Conservation (phyloP, 2,113 vertebrate genomes). For the Asarcornis scutulata region DNA sequence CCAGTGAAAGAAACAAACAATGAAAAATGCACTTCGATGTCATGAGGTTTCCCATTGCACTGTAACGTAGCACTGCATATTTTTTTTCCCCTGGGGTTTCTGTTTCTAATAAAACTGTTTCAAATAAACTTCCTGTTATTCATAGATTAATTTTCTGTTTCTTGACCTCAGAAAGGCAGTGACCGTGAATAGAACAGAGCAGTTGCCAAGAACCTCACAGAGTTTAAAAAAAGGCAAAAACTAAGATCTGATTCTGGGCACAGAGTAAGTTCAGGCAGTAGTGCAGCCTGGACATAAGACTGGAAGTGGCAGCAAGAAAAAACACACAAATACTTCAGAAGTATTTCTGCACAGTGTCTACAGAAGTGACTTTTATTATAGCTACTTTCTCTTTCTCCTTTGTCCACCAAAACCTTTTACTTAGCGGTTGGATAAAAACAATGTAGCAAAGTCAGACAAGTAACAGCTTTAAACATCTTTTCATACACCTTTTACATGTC, state of each 20-base stretch:
- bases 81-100: background rate
- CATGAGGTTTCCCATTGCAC: background rate
- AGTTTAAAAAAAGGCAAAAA: background rate
- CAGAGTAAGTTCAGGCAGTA: accelerated
- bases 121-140: background rate
- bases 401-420: background rate
- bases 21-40: background rate
- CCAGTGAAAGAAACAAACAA: background rate
- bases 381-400: background rate
- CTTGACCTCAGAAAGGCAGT: background rate
- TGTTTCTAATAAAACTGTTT: background rate
- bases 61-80: accelerated
- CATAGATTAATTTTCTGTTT: background rate
- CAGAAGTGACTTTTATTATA: background rate
- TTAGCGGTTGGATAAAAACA: background rate
- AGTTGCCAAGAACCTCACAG: accelerated
- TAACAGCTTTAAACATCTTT: background rate
- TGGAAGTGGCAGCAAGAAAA: background rate
- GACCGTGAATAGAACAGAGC: accelerated
- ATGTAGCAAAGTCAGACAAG: background rate
- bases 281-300: background rate
- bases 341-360: background rate
- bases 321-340: background rate
- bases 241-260: background rate
- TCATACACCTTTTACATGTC: background rate